Base-by-base conservation (phyloP, 1,140 invertebrate genomes). In the Episyrphus balteatus region DNA sequence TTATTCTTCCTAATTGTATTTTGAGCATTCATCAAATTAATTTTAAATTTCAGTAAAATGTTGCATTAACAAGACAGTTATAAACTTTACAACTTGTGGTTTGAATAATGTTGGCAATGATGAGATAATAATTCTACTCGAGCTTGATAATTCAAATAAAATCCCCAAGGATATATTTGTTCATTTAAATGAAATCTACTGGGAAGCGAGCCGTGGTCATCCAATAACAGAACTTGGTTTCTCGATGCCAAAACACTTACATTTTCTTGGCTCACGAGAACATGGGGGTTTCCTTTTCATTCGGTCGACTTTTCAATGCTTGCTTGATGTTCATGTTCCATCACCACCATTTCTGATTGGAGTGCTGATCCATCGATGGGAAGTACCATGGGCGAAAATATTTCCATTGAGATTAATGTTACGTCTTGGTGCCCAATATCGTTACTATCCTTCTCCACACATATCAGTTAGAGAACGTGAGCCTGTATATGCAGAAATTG, bases 201-300 rank as follows among this genome's bases (percentile, higher is more conserved):
- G 81, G 45, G 82, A 88, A 66, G 88, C 87, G 31, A 75, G 79
- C 17, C 83, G 83, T 75, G 86, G 86, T 49, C 52, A 58, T 14
- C 78, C 80, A 7, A 77, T 88, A 26, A 78, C 77, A 21, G 83
- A 91, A 58, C 71, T 89, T 58, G 82, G 82, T n/a, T 74, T 78
- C 60, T 84, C 75, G 49, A 76, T 75, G 56, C 79, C 75, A 44
- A 73, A 76, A 31, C 74, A 68, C 34, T 69, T 70, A 37, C 76
- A 78, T 56, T 79, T 92, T 53, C 71, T 92, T 37, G 84, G 79
- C 39, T 86, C 83, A n/a, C 77, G 80, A 33, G 85, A 92, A 48
- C 85, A 90, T 57, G 83, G 83, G 32, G 89, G 88, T 21, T 90
- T 92, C 67, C 72, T 92, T 1, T 92, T 84, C 55, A 81, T 92